Evolutionary conservation across 2,797 vertebrate genomes (phyloP).

Genomic region (Acanthiza pusilla): DNA sequence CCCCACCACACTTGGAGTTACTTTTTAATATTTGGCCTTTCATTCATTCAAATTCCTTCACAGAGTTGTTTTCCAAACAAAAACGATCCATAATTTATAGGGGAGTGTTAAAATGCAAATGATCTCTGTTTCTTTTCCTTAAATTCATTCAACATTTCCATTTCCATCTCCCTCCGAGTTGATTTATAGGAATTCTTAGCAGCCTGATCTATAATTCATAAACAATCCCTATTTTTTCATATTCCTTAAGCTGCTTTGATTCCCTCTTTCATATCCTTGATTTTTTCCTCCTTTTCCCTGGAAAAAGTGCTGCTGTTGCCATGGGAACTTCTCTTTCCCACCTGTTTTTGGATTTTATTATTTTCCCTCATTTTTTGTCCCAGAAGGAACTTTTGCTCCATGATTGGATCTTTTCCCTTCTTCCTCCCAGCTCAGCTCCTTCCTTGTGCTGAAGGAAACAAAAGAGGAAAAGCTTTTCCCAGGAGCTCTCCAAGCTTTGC

Average conservation of each 20-base stretch:
- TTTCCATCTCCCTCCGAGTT: conserved; percentile 11
- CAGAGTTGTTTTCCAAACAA: not conserved
- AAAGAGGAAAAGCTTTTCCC: not conserved
- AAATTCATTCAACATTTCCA: not conserved
- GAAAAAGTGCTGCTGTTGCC: not conserved
- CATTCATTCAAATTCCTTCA: not conserved
- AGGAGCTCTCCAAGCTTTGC: not conserved
- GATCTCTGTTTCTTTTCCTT: not conserved
- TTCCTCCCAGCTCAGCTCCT: fast-evolving
- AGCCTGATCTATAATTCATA: conserved; percentile 19
- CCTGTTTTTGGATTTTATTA: not conserved
- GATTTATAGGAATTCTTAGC: not conserved
- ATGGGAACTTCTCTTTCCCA: not conserved
- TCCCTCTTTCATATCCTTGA: not conserved
- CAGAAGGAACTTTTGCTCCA: not conserved
- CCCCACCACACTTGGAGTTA: not conserved
- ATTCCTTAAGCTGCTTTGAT: conserved; percentile 16
- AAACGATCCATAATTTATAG: not conserved
- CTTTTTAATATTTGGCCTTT: not conserved
- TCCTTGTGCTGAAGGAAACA: not conserved
- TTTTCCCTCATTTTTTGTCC: not conserved
- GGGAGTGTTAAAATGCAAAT: not conserved
- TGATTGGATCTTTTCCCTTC: no score
- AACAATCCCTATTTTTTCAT: not conserved
- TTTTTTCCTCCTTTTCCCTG: not conserved